phyloP scores from a whole-genome alignment of 2,797 vertebrate species.

The Cichlasoma orientale region DNA sequence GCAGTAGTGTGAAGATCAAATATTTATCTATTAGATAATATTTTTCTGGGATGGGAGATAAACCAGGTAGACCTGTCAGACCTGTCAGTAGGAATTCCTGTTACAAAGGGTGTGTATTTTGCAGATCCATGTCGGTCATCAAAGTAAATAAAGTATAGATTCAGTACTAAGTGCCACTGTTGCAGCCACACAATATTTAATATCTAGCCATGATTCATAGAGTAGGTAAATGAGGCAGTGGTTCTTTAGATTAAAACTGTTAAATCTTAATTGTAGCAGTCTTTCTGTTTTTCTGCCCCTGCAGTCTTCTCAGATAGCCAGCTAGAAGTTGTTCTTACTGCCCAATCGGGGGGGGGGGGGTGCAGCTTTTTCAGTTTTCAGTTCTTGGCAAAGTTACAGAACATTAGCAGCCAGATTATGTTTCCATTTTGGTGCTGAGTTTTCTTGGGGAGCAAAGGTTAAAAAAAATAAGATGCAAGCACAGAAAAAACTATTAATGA shows the following conservation, averaged over 20 bases:
- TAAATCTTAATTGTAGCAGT: background rate
- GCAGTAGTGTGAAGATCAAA: background rate
- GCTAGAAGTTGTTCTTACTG: background rate
- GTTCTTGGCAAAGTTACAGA: constrained; percentile 29
- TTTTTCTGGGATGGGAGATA: background rate
- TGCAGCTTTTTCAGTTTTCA: constrained; percentile 9
- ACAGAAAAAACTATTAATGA: constrained; percentile 1
- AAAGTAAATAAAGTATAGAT: background rate
- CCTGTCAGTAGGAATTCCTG: constrained; percentile 6
- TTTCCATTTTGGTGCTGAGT: background rate
- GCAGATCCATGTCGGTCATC: background rate
- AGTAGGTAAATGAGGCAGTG: background rate
- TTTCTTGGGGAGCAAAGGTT: constrained; percentile 36
- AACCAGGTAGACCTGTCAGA: constrained; percentile 7
- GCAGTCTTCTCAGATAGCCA: constrained; percentile 29
- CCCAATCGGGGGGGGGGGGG: background rate
- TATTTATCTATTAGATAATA: background rate
- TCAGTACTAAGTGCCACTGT: background rate
- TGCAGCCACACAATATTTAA: background rate
- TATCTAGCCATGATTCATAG: background rate
- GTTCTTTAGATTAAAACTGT: background rate
- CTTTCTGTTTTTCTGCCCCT: background rate
- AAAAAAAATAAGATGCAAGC: background rate
- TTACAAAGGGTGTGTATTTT: constrained; percentile 16
- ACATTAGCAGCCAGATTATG: constrained; percentile 34